Conservation (phyloP, 2,797 vertebrate genomes). For the Arremon brunneinucha region DNA sequence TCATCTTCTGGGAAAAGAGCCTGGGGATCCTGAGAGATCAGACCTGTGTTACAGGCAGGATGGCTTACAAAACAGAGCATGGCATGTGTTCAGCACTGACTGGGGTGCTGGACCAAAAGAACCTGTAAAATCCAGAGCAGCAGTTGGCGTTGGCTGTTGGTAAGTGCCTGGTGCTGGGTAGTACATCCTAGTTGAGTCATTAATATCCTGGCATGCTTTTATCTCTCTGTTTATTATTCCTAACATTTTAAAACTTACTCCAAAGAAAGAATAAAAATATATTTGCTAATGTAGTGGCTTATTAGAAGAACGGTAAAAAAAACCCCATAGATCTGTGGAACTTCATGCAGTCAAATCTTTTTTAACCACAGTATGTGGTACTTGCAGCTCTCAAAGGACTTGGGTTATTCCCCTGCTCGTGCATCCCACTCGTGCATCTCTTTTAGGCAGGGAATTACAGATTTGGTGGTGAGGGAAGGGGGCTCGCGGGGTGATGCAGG, state of each 20-base stretch:
- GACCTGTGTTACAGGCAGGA: not conserved
- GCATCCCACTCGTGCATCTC: not conserved
- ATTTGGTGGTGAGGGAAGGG: not conserved
- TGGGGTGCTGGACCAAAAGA: not conserved
- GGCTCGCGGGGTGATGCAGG: rapidly evolving
- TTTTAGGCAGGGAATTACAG: not conserved
- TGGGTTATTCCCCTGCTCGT: not conserved
- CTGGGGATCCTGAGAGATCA: not conserved
- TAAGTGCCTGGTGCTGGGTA: not conserved
- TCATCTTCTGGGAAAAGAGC: not conserved
- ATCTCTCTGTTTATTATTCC: not conserved
- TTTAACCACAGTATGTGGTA: not conserved
- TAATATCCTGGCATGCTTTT: not conserved
- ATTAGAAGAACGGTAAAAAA: not conserved
- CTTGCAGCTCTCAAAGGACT: not conserved
- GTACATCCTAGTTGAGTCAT: not conserved
- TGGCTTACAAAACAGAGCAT: not conserved
- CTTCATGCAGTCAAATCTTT: not conserved
- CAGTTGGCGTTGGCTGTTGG: not conserved
- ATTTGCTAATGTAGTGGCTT: not conserved
- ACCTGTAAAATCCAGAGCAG: not conserved
- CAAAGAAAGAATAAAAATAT: not conserved
- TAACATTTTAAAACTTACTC: not conserved
- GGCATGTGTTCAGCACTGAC: not conserved
- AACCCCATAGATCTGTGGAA: not conserved